These are phyloP conservation scores for Plebejus anna DNA, from an alignment of 2,888 invertebrate genomes.

Conservation along the genomic window DNA sequence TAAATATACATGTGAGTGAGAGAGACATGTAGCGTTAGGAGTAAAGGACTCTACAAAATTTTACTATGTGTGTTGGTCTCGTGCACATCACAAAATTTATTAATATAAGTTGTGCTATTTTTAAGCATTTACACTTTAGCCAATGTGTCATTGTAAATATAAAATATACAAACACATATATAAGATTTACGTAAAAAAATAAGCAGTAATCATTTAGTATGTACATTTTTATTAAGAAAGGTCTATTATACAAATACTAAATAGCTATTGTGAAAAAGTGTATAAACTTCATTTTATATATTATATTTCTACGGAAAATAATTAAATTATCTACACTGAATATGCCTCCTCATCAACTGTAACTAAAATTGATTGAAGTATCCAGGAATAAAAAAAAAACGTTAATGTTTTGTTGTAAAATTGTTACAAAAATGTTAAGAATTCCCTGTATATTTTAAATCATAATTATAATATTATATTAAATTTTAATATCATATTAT, in stretches of 20 bases:
- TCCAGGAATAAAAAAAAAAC: too few species aligned
- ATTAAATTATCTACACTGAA: not conserved
- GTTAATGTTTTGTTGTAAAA: too few species aligned
- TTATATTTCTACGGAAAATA: not conserved
- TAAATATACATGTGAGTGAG: too few species aligned
- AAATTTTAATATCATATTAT: not conserved
- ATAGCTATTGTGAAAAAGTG: not conserved
- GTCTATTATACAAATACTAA: not conserved
- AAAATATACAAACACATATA: constrained; percentile 26
- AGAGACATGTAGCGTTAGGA: too few species aligned
- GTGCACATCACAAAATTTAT: too few species aligned
- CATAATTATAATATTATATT: not conserved
- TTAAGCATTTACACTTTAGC: constrained; percentile 30
- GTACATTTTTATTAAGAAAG: constrained; percentile 31
- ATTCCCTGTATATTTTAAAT: not conserved
- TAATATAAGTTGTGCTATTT: constrained; percentile 33
- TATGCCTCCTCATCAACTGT: too few species aligned
- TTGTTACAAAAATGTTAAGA: not conserved
- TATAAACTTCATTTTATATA: not conserved
- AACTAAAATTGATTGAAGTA: too few species aligned
- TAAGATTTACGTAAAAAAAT: constrained; percentile 55
- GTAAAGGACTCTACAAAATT: too few species aligned
- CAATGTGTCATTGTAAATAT: constrained; percentile 20
- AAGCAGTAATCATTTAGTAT: constrained; percentile 43
- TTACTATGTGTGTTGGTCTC: too few species aligned